Evolutionary conservation across 2,797 vertebrate species (phyloP), one percentile per base, ranked within the genome.

Genomic region (Myioborus miniatus): DNA sequence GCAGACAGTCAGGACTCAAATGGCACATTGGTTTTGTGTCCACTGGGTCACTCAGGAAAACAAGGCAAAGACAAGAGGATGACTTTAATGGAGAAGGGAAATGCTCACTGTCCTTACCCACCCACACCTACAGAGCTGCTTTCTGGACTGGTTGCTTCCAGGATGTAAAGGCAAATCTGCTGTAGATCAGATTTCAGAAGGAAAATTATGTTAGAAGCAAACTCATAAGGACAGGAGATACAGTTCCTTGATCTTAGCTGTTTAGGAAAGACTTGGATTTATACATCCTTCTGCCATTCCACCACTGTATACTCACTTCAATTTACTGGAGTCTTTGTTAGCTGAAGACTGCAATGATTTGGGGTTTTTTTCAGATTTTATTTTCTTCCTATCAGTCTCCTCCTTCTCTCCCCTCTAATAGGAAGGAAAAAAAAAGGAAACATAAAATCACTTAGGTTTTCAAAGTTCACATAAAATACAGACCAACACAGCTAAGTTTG

Each of bases 301-400:
- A 59, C 29, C 59, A 23, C 44, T 53, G 30, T 24, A 53, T 82
- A 99, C 99, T 98, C 97, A 99, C 99, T 98, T 98, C 64, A 91
- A 58, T 97, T 98, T 98, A 89, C 56, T 74, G 77, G 97, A 96
- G 68, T 97, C 97, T 94, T 96, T 97, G 39, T 94, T 95, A 90
- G 93, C 78, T 78, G 98, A 98, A 67, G 97, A 95, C 13, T 97
- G 88, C 36, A 90, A 83, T 8, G 80, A 86, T 92, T 98, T 98
- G 63, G 67, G 19, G 0, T 27, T 43, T 55, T 98, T 98, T 82
- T 98, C 98, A 90, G 98, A 89, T 94, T 97, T 99, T 11, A 50
- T 96, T 97, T 98, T 99, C 98, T 99, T 99, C 93, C 90, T 98
- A 34, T 98, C 97, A 63, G 77, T 88, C 68, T 95, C 92, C 94